Evolutionary conservation across 2,113 vertebrate species (phyloP), one percentile per base, ranked within the genome.

Genomic region (Rhinichthys klamathensis): DNA sequence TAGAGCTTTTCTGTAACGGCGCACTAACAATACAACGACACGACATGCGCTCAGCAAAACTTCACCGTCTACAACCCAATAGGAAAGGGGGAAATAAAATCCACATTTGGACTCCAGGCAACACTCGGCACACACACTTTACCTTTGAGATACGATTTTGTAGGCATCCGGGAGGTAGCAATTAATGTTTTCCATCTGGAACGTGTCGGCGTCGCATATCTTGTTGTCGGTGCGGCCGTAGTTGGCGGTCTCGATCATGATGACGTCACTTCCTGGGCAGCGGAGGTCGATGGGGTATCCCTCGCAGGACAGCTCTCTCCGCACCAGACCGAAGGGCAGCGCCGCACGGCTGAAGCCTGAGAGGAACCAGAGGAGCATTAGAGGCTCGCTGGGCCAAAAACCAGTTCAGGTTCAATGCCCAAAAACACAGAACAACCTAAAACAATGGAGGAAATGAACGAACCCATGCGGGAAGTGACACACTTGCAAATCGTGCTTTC

Each of bases 131-230:
- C 18, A 81, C 7, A 27, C 74, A 7, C 10, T 89, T 95, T 96
- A 99, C 98, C 98, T 98, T 94, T 98, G 97, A 90, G 98, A 98
- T 96, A 98, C 98, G 89, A 99, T 99, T 95, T 99, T 99, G 95
- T 98, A 98, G 93, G 98, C 98, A 3, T 99, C 98, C 84, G 98
- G 97, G 92, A 99, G 98, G 95, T 98, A 99, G 94, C 98, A 99
- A 90, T 99, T 97, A 86, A 96, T 96, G 89, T 99, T 99, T 93
- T 99, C 98, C 98, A 99, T 99, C 94, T 99, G 98, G 95, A 99
- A 98, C 0, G 97, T 97, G 93, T 99, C 98, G 69, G 98, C 98
- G 87, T 99, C 98, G 83, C 98, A 99, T 89, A 99, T 99, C 95
- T 99, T 99, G 96, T 99, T 96, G 6, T 99, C 98, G 25, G 98